These are phyloP conservation scores for Diploptera punctata DNA, from an alignment of 2,888 invertebrate genomes.

Conservation along the genomic window DNA sequence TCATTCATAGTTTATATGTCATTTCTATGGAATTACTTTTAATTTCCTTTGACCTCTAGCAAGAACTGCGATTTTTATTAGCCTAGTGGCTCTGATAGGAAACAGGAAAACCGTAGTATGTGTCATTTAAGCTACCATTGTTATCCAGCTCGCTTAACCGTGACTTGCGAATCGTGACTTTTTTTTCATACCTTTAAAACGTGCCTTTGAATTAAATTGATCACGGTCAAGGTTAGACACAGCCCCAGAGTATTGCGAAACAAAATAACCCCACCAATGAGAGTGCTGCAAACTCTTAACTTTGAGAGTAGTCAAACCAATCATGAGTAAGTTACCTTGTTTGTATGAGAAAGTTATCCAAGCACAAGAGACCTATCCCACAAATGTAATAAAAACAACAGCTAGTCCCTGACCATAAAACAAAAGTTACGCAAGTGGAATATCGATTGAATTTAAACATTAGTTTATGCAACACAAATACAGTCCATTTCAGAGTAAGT, in stretches of 20 bases:
- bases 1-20: no score
- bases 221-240: conserved; percentile 9
- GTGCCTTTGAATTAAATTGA: not conserved
- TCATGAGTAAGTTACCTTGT: not conserved
- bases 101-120: not conserved
- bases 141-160: not conserved
- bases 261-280: not conserved
- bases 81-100: not conserved
- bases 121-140: no score
- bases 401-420: no score
- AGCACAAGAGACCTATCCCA: no score
- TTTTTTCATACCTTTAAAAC: not conserved
- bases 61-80: not conserved
- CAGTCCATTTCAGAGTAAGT: no score
- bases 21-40: not conserved
- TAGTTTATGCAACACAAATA: no score
- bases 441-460: no score
- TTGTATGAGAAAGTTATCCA: not conserved
- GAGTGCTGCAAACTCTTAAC: not conserved
- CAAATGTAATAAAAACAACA: no score
- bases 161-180: not conserved
- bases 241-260: not conserved
- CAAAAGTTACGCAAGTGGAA: no score
- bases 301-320: not conserved
- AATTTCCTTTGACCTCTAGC: not conserved